Conservation (phyloP, 1,140 invertebrate species). For the Caerostris darwini region DNA sequence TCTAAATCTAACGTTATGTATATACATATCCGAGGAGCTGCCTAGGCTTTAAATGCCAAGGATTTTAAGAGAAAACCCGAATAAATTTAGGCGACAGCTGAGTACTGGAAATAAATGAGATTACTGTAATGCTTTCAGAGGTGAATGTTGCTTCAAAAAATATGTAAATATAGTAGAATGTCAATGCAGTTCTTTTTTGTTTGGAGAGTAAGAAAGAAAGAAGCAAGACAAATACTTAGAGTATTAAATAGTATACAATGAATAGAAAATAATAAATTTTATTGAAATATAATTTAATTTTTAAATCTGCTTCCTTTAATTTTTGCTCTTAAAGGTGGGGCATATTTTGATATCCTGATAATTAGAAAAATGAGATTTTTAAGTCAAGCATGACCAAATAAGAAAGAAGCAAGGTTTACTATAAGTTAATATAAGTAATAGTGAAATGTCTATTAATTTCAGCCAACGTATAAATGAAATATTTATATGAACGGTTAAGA, state of each 20-base stretch:
- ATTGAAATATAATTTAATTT: background rate
- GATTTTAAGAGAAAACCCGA: conserved; percentile 3
- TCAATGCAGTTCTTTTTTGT: background rate
- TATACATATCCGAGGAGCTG: background rate
- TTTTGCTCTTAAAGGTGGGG: background rate
- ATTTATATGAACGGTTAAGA: no score
- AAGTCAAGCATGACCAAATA: no score
- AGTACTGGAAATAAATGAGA: conserved; percentile 31
- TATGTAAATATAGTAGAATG: background rate
- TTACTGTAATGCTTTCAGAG: conserved; percentile 36
- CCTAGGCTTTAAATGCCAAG: conserved; percentile 28
- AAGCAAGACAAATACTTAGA: background rate
- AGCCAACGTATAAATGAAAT: no score
- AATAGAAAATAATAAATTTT: background rate
- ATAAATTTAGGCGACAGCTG: conserved; percentile 34
- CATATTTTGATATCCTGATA: no score
- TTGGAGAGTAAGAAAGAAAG: background rate
- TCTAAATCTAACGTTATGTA: conserved; percentile 32
- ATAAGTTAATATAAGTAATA: no score
- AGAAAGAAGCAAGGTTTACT: no score
- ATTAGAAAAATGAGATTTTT: no score
- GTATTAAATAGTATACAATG: background rate
- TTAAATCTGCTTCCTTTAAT: background rate
- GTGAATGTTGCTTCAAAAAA: conserved; percentile 31
- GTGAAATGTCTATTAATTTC: no score